Evolutionary conservation across 2,797 vertebrate species (phyloP), one percentile per base, ranked within the genome.

Genomic region (Lindbergichthys nudifrons): DNA sequence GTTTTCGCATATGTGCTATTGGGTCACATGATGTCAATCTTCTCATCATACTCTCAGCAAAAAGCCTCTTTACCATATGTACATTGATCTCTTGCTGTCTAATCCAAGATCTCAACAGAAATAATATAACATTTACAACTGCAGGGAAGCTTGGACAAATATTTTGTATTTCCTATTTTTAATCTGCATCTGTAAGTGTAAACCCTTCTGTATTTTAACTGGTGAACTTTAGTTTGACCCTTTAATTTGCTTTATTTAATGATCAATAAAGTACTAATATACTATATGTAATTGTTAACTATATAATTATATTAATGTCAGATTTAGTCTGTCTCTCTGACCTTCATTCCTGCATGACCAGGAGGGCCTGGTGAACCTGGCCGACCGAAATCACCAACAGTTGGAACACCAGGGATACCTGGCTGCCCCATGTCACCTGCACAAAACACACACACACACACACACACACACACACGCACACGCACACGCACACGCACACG

Each of bases 351-450:
- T 54, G 69, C 78, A 70, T 7, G 15, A 62, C 93, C 92, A 70
- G 81, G 73, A 59, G 1, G n/a, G 11, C 93, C 93, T 36, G 5
- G 64, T 60, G 2, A n/a, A 47, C 93, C 93, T 41, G 72, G 79
- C 10, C 5, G 73, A 36, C 93, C 92, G 65, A 83, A 58, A 1
- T 39, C 51, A 19, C 92, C 91, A 2, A 30, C 63, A 19, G 59
- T 70, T 42, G 70, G 46, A 43, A 10, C 0, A 4, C 92, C 92
- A 58, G 51, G 61, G 5, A 5, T 4, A 50, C 93, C 92, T 65
- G 79, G 57, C 5, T 61, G 73, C 2, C 91, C 93, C 58, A 89
- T 93, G 23, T 92, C 77, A 63, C 93, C 93, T 94, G 19, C 46
- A 61, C 3, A 52, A 2, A 87, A 48, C 19, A 56, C 6, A 71